Evolutionary conservation across 2,113 vertebrate species (phyloP).

Genomic region (Montifringilla adamsi): DNA sequence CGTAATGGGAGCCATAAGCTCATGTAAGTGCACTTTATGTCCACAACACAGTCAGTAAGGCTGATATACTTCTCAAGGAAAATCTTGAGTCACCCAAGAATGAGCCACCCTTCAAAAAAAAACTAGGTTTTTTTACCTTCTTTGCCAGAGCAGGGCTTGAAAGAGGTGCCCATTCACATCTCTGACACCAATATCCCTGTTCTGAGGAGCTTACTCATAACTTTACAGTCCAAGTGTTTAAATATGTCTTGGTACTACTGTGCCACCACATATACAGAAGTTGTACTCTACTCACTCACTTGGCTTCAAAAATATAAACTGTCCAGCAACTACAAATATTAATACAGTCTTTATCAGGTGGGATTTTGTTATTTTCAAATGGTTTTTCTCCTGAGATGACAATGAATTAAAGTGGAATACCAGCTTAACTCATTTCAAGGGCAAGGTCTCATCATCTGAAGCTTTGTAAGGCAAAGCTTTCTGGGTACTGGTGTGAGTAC

Average conservation of each 20-base stretch:
- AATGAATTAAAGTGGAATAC: not conserved
- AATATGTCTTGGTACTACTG: not conserved
- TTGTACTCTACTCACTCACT: not conserved
- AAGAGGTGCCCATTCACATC: not conserved
- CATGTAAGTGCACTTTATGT: rapidly evolving
- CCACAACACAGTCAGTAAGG: not conserved
- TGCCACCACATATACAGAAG: not conserved
- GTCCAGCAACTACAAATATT: not conserved
- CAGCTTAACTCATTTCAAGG: not conserved
- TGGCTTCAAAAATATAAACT: not conserved
- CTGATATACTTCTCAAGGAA: not conserved
- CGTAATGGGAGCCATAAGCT: not conserved
- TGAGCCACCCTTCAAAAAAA: not conserved
- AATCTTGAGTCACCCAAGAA: not conserved
- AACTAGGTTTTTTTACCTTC: not conserved
- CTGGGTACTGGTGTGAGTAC: not conserved
- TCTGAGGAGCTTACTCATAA: not conserved
- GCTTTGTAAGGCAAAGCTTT: not conserved
- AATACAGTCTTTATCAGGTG: not conserved
- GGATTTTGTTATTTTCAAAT: not conserved
- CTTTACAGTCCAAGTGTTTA: not conserved
- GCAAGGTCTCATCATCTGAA: not conserved
- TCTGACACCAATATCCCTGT: not conserved
- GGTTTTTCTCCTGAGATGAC: not conserved
- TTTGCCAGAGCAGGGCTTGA: not conserved